These are phyloP conservation scores for Heliconius charithonia DNA, from an alignment of 2,888 invertebrate genomes.

Conservation along the genomic window DNA sequence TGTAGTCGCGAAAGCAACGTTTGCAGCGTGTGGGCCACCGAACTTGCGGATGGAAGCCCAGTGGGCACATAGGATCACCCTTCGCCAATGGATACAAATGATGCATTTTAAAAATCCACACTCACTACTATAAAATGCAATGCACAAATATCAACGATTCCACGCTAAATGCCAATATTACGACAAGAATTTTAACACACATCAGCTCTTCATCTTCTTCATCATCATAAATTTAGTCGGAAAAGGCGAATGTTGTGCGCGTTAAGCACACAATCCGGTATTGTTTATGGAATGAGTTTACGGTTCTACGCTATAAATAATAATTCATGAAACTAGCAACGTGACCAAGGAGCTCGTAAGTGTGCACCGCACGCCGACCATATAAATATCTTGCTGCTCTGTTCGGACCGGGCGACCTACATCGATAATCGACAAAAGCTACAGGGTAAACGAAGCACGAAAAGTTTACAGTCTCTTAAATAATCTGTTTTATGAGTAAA, in stretches of 20 bases:
- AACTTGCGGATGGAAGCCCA: constrained; percentile 97
- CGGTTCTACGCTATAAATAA: constrained; percentile 76
- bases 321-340: constrained; percentile 73
- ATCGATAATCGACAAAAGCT: constrained; percentile 69
- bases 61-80: constrained; percentile 94
- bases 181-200: constrained; percentile 56
- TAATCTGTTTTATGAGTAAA: constrained; percentile 46
- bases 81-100: constrained; percentile 91
- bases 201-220: constrained; percentile 53
- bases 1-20: constrained; percentile 96
- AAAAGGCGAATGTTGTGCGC: constrained; percentile 44
- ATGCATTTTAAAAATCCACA: constrained; percentile 82
- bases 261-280: constrained; percentile 54
- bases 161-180: constrained; percentile 71
- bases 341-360: constrained; percentile 71
- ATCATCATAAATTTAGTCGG: constrained; percentile 47
- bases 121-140: constrained; percentile 69
- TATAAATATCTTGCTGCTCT: constrained; percentile 82
- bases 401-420: constrained; percentile 82
- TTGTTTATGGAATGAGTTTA: constrained; percentile 80
- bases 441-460: constrained; percentile 56
- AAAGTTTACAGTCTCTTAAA: constrained; percentile 48
- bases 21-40: constrained; percentile 97
- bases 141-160: constrained; percentile 71
- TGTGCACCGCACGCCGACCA: constrained; percentile 77